Conservation (phyloP, 2,797 vertebrate species). For the Cyprinella venusta region DNA sequence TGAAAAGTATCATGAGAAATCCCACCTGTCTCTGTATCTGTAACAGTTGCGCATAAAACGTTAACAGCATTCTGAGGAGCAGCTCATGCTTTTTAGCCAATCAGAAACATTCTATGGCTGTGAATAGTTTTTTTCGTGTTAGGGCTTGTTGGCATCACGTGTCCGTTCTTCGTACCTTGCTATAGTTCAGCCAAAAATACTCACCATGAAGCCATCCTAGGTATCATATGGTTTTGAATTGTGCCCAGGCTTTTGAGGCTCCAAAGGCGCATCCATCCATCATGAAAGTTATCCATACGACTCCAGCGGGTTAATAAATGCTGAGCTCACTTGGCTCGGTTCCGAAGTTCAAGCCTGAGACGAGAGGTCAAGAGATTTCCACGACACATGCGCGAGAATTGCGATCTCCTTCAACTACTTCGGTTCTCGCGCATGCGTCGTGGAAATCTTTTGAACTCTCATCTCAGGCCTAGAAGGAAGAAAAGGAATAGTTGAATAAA, state of each 20-base stretch:
- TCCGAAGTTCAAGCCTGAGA: not conserved
- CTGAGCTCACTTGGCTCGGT: not conserved
- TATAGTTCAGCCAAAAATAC: not conserved
- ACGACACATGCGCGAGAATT: no score
- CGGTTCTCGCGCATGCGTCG: no score
- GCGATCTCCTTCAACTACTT: no score
- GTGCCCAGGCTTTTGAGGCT: not conserved
- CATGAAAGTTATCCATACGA: not conserved
- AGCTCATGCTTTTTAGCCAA: not conserved
- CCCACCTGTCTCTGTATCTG: not conserved
- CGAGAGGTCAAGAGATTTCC: no score
- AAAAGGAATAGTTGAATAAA: no score
- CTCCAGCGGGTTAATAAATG: not conserved
- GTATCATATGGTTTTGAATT: not conserved
- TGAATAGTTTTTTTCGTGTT: not conserved
- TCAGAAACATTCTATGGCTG: not conserved
- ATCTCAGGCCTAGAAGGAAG: no score
- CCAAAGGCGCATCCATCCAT: not conserved
- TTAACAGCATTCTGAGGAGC: not conserved
- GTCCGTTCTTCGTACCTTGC: not conserved
- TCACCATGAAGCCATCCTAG: not conserved
- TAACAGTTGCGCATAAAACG: not conserved
- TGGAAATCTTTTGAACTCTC: no score
- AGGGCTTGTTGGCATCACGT: not conserved
- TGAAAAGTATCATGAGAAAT: constrained; percentile 1